Conservation (phyloP, 2,797 vertebrate species). For the Fringilla coelebs region DNA sequence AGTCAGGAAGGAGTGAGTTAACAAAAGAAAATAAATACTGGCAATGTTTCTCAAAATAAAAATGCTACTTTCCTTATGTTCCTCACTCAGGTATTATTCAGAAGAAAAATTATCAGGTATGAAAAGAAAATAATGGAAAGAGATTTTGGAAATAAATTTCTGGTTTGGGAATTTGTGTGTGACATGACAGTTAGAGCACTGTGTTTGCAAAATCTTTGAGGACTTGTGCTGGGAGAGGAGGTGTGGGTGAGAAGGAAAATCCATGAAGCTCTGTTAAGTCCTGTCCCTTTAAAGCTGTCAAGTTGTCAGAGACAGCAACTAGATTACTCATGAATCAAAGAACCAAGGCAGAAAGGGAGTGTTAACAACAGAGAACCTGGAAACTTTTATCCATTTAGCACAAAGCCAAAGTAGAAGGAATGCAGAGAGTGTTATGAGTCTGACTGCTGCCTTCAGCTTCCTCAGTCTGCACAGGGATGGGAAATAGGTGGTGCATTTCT, state of each 20-base stretch:
- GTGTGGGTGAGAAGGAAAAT: background rate
- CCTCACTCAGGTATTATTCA: background rate
- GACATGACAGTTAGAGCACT: accelerated
- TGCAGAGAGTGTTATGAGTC: background rate
- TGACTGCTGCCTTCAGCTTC: background rate
- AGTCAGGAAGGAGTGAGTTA: background rate
- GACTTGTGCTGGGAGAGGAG: background rate
- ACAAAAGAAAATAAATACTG: background rate
- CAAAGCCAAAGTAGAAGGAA: background rate
- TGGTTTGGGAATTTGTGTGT: background rate
- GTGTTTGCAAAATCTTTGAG: background rate
- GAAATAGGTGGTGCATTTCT: accelerated
- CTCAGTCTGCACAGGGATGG: background rate
- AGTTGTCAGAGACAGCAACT: background rate
- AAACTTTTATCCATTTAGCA: background rate
- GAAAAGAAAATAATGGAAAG: background rate
- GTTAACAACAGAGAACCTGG: background rate
- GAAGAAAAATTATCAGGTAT: background rate
- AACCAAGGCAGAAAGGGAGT: accelerated
- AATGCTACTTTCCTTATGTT: background rate
- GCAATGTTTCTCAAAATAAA: background rate
- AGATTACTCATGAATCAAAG: background rate
- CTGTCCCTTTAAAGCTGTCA: background rate
- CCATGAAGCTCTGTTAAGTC: background rate
- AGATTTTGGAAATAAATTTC: background rate